Evolutionary conservation across 2,113 vertebrate species (phyloP), one percentile per base, ranked within the genome.

Genomic region (Ifrita kowaldi): DNA sequence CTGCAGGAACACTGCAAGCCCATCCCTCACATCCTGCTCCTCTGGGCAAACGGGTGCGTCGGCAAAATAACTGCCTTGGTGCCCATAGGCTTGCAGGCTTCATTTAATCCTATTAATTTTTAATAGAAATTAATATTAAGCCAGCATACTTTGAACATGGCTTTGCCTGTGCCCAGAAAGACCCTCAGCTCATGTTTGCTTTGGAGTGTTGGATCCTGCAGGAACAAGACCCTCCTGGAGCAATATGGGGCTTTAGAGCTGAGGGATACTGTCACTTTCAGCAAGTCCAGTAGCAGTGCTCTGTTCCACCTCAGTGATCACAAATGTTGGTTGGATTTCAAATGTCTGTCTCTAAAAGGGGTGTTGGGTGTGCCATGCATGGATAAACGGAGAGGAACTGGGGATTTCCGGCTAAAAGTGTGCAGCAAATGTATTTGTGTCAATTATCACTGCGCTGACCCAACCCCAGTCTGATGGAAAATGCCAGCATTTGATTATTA

Each of bases 391-490:
- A 56, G 80, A 91, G 89, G 83, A 90, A 90, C 68, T 56, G 79
- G 74, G 57, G 39, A 37, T 97, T 95, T 97, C 94, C 68, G 32
- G 62, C 55, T 35, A 30, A 75, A 97, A 89, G 92, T 93, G 83
- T 63, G 77, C 96, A 95, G 94, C 93, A 97, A 92, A 96, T 98
- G 97, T 96, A 83, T 96, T 97, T 97, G 97, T 96, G 97, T 98
- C 97, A 81, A 95, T 98, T 96, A 97, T 95, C 95, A 90, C 93
- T 56, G 74, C 35, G 64, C 95, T 97, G 96, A 93, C 89, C 84
- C 26, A 69, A 79, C 82, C 19, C 3, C n/a, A 84, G 80, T 73
- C 96, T 96, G 59, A 86, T 65, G 95, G 93, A 80, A 75, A 90
- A 76, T 81, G 55, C 73, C 84, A 50, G 6, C 89, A 78, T 68